A percentile compares a stretch with the other conserved stretches of the same genome.
Evolutionary conservation across 2,888 invertebrate species (phyloP).

Genomic region (Heteromyza rotundicornis): DNA sequence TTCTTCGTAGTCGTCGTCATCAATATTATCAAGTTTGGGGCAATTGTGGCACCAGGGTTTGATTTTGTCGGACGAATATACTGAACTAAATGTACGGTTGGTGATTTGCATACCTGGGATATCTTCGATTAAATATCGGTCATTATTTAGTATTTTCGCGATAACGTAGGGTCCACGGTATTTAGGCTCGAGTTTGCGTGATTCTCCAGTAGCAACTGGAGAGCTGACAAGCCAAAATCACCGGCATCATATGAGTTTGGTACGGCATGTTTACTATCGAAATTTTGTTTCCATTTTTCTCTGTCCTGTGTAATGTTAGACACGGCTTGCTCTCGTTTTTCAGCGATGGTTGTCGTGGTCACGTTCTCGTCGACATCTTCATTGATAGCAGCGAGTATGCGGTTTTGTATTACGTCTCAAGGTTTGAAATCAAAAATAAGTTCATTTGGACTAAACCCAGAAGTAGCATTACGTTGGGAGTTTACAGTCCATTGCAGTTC

Average conservation of each 20-base stretch:
- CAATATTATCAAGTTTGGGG: too few relatives aligned
- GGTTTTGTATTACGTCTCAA: slow-evolving; percentile 17
- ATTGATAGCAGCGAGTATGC: not conserved
- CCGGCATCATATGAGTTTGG: not conserved
- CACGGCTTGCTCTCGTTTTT: slow-evolving; percentile 12
- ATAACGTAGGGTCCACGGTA: too few relatives aligned
- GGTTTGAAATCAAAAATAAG: slow-evolving; percentile 20
- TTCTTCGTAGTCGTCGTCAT: too few relatives aligned
- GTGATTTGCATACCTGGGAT: too few relatives aligned
- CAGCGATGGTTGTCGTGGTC: not conserved
- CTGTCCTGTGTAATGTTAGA: slow-evolving; percentile 4
- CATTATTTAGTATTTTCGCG: too few relatives aligned
- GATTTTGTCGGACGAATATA: too few relatives aligned
- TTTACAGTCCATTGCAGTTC: slow-evolving; percentile 21
- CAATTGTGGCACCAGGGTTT: too few relatives aligned
- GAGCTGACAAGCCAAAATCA: slow-evolving; percentile 12
- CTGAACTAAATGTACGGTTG: too few relatives aligned
- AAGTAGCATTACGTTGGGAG: slow-evolving; percentile 12
- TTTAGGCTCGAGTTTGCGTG: too few relatives aligned
- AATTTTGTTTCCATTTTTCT: slow-evolving; percentile 13
- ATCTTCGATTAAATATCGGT: too few relatives aligned
- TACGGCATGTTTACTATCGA: slow-evolving; percentile 12
- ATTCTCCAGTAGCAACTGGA: too few relatives aligned
- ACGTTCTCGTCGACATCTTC: not conserved
- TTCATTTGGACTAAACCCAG: slow-evolving; percentile 20